These are phyloP conservation scores for Nannoperca australis DNA, from an alignment of 2,797 vertebrate species.

Conservation along the genomic window DNA sequence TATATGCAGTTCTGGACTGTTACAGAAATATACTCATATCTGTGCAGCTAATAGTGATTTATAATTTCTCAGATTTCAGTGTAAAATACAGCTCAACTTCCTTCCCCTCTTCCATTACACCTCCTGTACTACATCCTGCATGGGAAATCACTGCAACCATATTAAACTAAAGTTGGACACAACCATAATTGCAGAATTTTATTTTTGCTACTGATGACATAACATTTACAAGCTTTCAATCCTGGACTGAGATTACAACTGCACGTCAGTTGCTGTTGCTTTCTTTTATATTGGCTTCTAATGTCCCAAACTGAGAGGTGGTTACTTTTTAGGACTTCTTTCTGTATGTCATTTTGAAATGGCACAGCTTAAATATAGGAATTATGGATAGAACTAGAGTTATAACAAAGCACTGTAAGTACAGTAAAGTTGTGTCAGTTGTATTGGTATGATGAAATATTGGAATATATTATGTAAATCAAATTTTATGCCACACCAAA, in stretches of 20 bases:
- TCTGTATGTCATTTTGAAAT: slow-evolving; percentile 20
- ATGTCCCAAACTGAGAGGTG: slow-evolving; percentile 3
- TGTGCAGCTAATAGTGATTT: not conserved
- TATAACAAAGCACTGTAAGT: not conserved
- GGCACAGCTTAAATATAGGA: slow-evolving; percentile 1
- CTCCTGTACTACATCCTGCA: not conserved
- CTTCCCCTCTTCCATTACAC: too few relatives aligned
- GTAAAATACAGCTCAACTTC: not conserved
- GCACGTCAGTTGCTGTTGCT: slow-evolving; percentile 26
- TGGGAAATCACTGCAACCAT: slow-evolving; percentile 21
- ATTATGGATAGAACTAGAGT: not conserved
- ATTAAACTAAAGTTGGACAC: slow-evolving; percentile 14
- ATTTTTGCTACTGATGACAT: slow-evolving; percentile 47
- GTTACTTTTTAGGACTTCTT: slow-evolving; percentile 6
- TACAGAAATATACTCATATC: not conserved
- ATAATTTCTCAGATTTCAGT: not conserved
- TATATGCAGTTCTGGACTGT: not conserved
- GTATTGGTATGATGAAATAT: not conserved
- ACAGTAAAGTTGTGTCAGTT: not conserved
- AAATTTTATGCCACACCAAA: not conserved
- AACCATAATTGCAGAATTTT: slow-evolving; percentile 32
- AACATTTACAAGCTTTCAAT: slow-evolving; percentile 20
- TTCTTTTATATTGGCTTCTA: not conserved
- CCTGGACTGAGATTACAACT: slow-evolving; percentile 11
- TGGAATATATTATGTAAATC: slow-evolving; percentile 12